Conservation (phyloP, 2,113 vertebrate species). For the Conger conger region DNA sequence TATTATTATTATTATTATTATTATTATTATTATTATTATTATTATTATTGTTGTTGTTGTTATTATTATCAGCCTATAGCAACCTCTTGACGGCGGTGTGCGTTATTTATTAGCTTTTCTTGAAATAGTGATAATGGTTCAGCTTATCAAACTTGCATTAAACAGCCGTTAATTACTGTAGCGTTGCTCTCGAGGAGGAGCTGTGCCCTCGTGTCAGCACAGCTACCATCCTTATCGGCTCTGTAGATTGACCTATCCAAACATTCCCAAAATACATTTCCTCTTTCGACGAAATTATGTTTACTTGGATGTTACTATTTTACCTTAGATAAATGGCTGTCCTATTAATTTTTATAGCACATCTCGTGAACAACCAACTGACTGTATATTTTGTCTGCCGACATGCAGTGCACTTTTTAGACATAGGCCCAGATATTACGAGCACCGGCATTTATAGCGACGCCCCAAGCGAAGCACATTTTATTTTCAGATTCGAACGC, state of each 20-base stretch:
- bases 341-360: constrained; percentile 31
- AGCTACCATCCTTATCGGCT: not conserved
- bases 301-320: constrained; percentile 9
- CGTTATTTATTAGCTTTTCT: constrained; percentile 5
- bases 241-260: constrained; percentile 30
- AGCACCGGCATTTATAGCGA: not conserved
- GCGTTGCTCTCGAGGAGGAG: constrained; percentile 14
- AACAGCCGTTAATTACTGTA: constrained; percentile 34
- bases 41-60: not conserved
- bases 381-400: constrained; percentile 25
- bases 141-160: constrained; percentile 19
- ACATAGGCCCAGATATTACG: constrained; percentile 10
- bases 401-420: constrained; percentile 2
- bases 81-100: not conserved
- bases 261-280: constrained; percentile 20
- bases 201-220: not conserved
- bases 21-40: not conserved
- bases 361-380: constrained; percentile 27
- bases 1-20: not conserved
- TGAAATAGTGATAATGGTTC: constrained; percentile 21
- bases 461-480: not conserved
- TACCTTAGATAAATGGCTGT: constrained; percentile 21
- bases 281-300: no score
- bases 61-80: not conserved
- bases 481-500: not conserved